A percentile compares a stretch with the other conserved stretches of the same genome.
phyloP scores from a whole-genome alignment of 2,888 invertebrate genomes.

The Cyclophora albipunctata region DNA sequence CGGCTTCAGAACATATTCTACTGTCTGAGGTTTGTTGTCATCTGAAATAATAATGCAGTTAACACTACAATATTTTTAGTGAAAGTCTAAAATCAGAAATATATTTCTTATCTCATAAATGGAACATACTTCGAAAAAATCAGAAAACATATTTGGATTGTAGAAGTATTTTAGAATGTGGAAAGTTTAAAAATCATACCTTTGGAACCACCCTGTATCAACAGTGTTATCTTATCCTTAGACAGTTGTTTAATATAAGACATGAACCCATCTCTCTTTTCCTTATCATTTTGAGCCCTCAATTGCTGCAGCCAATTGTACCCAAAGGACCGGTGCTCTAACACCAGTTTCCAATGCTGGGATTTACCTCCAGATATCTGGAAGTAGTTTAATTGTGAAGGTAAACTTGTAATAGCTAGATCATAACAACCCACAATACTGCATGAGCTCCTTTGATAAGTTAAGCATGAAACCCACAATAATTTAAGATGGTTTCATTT shows the following conservation, averaged over 20 bases:
- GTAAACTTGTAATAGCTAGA: no score
- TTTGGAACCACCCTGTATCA: constrained; percentile 63
- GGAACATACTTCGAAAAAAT: no score
- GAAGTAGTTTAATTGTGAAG: constrained; percentile 18
- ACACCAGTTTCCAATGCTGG: constrained; percentile 87
- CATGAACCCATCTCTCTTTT: constrained; percentile 66
- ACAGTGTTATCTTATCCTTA: constrained; percentile 66
- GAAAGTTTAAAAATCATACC: constrained; percentile 27
- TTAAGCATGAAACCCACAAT: no score
- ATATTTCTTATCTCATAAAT: no score
- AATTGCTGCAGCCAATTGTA: constrained; percentile 80
- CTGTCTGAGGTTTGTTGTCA: constrained; percentile 54
- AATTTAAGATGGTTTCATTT: no score
- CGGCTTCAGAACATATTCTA: constrained; percentile 61
- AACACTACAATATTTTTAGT: no score
- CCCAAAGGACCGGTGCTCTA: constrained; percentile 85
- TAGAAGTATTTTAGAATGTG: no score
- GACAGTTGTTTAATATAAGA: constrained; percentile 67
- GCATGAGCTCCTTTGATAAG: no score
- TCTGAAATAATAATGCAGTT: constrained; percentile 30
- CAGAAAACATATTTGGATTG: no score
- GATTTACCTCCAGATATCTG: constrained; percentile 83
- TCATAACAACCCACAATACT: no score
- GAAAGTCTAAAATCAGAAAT: no score
- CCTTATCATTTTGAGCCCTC: constrained; percentile 52